These are phyloP conservation scores for Hydrophis major DNA, from an alignment of 2,797 vertebrate genomes.

Conservation along the genomic window DNA sequence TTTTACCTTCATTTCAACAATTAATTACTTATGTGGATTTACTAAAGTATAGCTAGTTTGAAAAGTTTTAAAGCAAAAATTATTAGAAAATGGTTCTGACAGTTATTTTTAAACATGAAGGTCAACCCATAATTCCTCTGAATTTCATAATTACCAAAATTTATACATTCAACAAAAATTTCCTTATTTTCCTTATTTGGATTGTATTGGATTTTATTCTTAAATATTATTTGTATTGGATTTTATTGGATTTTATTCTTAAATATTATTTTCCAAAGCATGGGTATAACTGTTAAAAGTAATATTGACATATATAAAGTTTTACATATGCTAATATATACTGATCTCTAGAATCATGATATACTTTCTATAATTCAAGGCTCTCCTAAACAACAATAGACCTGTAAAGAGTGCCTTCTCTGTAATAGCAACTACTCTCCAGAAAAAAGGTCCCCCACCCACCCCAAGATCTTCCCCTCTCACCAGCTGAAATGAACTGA, in stretches of 20 bases:
- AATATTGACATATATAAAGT: not conserved
- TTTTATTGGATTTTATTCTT: not conserved
- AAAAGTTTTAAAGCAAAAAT: not conserved
- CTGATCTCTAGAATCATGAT: not conserved
- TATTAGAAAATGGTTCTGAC: not conserved
- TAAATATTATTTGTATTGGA: not conserved
- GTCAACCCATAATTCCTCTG: not conserved
- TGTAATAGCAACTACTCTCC: not conserved
- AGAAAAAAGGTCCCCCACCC: not conserved
- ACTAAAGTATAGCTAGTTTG: not conserved
- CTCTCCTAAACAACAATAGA: not conserved
- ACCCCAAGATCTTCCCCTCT: not conserved
- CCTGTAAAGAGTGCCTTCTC: not conserved
- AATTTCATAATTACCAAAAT: not conserved
- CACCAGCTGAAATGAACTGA: slow-evolving; percentile 4
- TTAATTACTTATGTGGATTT: not conserved
- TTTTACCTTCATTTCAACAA: slow-evolving; percentile 5
- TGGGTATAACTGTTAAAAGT: not conserved
- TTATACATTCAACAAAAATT: not conserved
- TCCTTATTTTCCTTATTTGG: not conserved
- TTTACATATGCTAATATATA: not conserved
- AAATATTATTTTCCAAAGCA: not conserved
- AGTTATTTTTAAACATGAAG: slow-evolving; percentile 7
- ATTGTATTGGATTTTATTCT: not conserved
- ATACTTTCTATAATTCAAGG: not conserved